A percentile compares a stretch with the other conserved stretches of the same genome.
phyloP scores from a whole-genome alignment of 1,140 invertebrate genomes.

The Aphaenogaster rudis region DNA sequence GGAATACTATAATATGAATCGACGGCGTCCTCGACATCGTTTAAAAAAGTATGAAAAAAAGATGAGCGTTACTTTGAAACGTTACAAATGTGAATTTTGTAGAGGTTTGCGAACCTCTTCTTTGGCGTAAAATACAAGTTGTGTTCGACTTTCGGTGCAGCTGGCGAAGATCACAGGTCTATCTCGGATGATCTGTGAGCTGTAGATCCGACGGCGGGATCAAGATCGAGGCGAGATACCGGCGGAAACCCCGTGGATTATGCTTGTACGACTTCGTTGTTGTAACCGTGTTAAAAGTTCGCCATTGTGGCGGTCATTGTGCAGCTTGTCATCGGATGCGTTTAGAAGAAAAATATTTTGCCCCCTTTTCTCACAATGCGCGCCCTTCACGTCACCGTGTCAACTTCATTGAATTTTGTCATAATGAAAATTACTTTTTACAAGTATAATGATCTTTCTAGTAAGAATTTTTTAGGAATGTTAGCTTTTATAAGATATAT shows the following conservation, averaged over 20 bases:
- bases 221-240: conserved; percentile 77
- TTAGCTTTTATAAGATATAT: not conserved
- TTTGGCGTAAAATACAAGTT: not conserved
- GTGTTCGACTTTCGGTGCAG: conserved; percentile 62
- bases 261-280: conserved; percentile 71
- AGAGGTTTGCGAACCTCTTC: conserved; percentile 27
- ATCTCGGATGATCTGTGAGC: conserved; percentile 74
- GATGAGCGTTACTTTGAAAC: not conserved
- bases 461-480: not conserved
- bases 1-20: not conserved
- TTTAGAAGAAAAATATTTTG: conserved; percentile 78
- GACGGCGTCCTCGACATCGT: not conserved
- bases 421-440: not conserved
- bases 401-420: conserved; percentile 2
- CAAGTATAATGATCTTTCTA: not conserved
- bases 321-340: conserved; percentile 76
- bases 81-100: conserved; percentile 22
- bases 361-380: conserved; percentile 73
- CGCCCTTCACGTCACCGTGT: conserved; percentile 7
- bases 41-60: conserved; percentile 23
- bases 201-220: conserved; percentile 71
- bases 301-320: conserved; percentile 78
- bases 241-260: conserved; percentile 77
- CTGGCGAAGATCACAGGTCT: conserved; percentile 71
- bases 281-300: conserved; percentile 76